Evolutionary conservation across 64 coral and sea anemone genomes (phyloP).

Genomic region (Pachyseris speciosa): DNA sequence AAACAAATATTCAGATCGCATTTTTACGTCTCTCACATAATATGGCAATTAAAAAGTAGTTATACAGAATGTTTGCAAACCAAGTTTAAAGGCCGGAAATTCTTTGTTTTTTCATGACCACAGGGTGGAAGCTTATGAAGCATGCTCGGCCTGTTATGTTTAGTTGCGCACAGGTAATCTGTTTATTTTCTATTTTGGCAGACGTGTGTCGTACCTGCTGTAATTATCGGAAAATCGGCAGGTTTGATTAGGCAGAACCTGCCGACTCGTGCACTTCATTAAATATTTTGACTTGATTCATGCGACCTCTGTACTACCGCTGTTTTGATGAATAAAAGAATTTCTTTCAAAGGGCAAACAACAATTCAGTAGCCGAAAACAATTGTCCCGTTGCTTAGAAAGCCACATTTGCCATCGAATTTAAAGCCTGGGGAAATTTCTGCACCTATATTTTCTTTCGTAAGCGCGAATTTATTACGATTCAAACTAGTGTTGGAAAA

Average conservation of each 20-base stretch:
- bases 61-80: too few relatives aligned
- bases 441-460: background rate
- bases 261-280: conserved; percentile 34
- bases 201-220: background rate
- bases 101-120: conserved; percentile 3
- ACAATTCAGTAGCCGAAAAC: conserved; percentile 2
- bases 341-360: conserved; percentile 43
- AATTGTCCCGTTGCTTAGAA: conserved; percentile 49
- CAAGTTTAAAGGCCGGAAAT: background rate
- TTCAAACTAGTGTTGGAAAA: background rate
- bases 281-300: conserved; percentile 32
- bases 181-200: background rate
- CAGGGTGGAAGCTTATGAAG: background rate
- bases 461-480: background rate
- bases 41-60: too few relatives aligned
- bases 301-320: background rate
- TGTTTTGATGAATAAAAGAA: background rate
- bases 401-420: conserved; percentile 41
- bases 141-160: background rate
- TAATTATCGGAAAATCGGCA: background rate
- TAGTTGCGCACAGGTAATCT: background rate
- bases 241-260: background rate
- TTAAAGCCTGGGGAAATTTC: background rate
- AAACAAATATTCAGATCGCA: too few relatives aligned
- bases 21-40: too few relatives aligned